phyloP scores from a whole-genome alignment of 2,888 invertebrate species.

The Drosophila diplacantha region DNA sequence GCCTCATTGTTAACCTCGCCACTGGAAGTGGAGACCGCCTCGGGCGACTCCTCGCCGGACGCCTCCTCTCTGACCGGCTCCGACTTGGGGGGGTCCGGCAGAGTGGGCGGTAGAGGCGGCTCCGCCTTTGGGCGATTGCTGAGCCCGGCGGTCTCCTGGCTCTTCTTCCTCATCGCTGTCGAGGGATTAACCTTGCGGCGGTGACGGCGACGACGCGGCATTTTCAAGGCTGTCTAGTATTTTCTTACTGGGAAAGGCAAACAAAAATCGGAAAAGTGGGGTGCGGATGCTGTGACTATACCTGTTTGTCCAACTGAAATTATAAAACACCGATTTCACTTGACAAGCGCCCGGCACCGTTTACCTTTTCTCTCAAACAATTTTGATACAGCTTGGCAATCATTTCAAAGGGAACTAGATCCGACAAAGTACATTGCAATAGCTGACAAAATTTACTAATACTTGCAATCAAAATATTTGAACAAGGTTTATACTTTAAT shows the following conservation, averaged over 20 bases:
- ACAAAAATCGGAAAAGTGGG: background rate
- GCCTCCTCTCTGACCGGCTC: conserved; percentile 14
- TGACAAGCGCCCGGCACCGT: conserved; percentile 12
- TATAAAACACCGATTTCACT: conserved; percentile 2
- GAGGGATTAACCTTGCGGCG: conserved; percentile 52
- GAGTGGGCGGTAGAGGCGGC: background rate
- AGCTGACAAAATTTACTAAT: background rate
- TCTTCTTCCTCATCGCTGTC: conserved; percentile 24
- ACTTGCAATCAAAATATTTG: too few species aligned
- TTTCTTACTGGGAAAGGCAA: conserved; percentile 1
- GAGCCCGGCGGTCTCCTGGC: conserved; percentile 19
- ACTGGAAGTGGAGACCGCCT: conserved; percentile 12
- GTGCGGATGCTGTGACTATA: background rate
- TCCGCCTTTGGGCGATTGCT: conserved; percentile 4
- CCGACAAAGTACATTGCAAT: background rate
- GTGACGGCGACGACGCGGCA: conserved; percentile 60
- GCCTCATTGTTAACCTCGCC: conserved; percentile 16
- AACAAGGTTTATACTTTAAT: too few species aligned
- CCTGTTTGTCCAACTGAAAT: conserved; percentile 6
- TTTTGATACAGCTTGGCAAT: conserved; percentile 7
- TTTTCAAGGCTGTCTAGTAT: conserved; percentile 7
- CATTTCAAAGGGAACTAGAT: conserved; percentile 7
- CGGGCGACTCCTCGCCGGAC: conserved; percentile 3
- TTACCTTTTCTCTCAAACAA: conserved; percentile 3
- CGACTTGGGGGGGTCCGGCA: conserved; percentile 8